Base-by-base conservation (phyloP, 92 coral and sea anemone species). In the Pocillopora grandis region DNA sequence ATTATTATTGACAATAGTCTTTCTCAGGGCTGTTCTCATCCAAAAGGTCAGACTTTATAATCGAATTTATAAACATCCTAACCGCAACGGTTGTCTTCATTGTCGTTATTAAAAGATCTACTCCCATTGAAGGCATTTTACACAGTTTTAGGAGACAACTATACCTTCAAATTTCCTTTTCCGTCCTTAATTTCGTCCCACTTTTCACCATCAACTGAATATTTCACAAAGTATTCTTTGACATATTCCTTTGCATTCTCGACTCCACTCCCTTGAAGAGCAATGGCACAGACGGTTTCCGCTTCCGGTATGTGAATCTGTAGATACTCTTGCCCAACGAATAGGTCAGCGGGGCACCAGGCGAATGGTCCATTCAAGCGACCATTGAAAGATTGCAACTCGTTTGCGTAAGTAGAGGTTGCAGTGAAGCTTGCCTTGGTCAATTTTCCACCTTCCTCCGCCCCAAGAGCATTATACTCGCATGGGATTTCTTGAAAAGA, bases 141-240 rank as follows among this genome's bases (percentile, higher is more conserved):
- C n/a, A 66, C 37, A 66, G 2, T 8, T 8, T 8, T 27, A 27
- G 31, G 31, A 62, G 7, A 62, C 4, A 64, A 5, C 1, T 8
- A 66, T 80, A 80, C 84, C 84, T 80, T 80, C 8, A 33, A n/a
- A 31, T 17, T 52, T 27, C 84, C 84, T 35, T 69, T 76, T 9
- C 36, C 84, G 13, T 80, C 76, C 14, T 56, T 1, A 5, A 16
- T 15, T 68, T 42, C 52, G 52, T 80, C 10, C 84, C 84, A 80
- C 16, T 16, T 31, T 2, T 7, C 17, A 12, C 76, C 66, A 35
- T 69, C 76, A 3, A 55, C 64, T 1, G 84, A 80, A 27, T 52
- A 69, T 31, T 67, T 11, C 58, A 80, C 11, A 2, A 48, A 1
- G 19, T 68, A 80, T 19, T 35, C 18, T 56, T 11, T 58, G 13